These are phyloP conservation scores for Pyralis farinalis DNA, from an alignment of 2,888 invertebrate genomes.

Conservation along the genomic window DNA sequence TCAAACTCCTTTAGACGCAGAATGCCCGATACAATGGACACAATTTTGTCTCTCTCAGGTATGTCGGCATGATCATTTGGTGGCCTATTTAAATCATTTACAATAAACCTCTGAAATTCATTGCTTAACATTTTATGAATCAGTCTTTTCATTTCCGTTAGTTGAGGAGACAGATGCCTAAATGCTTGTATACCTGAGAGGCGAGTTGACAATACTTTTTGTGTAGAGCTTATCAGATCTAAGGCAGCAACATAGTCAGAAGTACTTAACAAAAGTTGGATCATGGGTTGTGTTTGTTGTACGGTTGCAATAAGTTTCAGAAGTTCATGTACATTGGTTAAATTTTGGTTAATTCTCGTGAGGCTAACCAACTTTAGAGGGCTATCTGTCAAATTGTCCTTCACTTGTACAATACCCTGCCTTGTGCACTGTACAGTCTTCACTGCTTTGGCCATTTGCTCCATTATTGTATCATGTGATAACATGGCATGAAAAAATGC, in stretches of 20 bases:
- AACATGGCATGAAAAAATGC: conserved; percentile 99
- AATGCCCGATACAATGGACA: conserved; percentile 94
- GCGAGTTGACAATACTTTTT: conserved; percentile 94
- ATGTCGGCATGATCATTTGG: conserved; percentile 79
- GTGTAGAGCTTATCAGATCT: conserved; percentile 97
- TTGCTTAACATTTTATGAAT: conserved; percentile 98
- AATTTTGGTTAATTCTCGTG: conserved; percentile 84
- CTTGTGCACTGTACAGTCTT: conserved; percentile 87
- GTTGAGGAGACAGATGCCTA: conserved; percentile 96
- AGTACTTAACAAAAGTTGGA: conserved; percentile 95
- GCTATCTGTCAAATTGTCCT: conserved; percentile 88
- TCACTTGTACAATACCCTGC: conserved; percentile 88
- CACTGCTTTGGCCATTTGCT: conserved; percentile 93
- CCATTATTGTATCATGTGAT: conserved; percentile 98
- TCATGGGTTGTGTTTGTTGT: conserved; percentile 98
- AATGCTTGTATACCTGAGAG: conserved; percentile 96
- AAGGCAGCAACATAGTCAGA: conserved; percentile 98
- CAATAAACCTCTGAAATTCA: conserved; percentile 95
- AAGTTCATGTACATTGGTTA: conserved; percentile 84
- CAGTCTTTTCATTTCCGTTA: conserved; percentile 96
- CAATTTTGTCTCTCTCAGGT: conserved; percentile 91
- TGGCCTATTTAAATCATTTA: conserved; percentile 94
- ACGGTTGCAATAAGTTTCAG: conserved; percentile 96
- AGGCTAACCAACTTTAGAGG: conserved; percentile 89
- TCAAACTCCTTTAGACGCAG: conserved; percentile 92